Percentiles rank a stretch among this genome's conserved stretches.
Conservation (phyloP, 2,797 vertebrate genomes). For the Coregonus sp. region DNA sequence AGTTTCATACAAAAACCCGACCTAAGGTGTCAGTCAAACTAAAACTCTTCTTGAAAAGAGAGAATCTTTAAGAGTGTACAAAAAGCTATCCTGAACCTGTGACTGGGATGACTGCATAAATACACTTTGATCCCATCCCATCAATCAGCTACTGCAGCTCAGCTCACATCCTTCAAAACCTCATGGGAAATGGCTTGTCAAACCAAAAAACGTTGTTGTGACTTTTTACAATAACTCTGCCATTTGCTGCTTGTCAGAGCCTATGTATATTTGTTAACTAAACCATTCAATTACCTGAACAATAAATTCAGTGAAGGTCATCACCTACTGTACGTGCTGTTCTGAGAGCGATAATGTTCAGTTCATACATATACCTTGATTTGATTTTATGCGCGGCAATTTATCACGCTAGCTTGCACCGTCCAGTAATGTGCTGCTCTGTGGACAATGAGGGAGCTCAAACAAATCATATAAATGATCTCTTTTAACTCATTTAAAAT, state of each 20-base stretch:
- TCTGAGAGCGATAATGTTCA: background rate
- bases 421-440: conserved; percentile 7
- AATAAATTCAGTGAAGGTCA: background rate
- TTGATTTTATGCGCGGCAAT: conserved; percentile 9
- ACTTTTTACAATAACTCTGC: conserved; percentile 30
- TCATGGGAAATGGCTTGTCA: conserved; percentile 42
- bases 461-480: conserved; percentile 56
- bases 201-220: conserved; percentile 33
- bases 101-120: conserved; percentile 50
- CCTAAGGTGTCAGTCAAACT: conserved; percentile 40
- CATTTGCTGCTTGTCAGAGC: conserved; percentile 23
- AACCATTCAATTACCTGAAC: conserved; percentile 5
- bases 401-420: conserved; percentile 16
- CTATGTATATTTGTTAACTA: background rate
- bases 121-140: conserved; percentile 39
- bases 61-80: conserved; percentile 41
- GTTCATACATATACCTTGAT: conserved; percentile 15
- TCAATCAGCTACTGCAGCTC: background rate
- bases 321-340: background rate
- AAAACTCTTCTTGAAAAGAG: conserved; percentile 46
- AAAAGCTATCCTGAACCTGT: conserved; percentile 37
- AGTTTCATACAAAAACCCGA: no score
- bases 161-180: no score
- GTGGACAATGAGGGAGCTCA: conserved; percentile 21
- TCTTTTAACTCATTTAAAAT: conserved; percentile 39